A percentile compares a stretch with the other conserved stretches of the same genome.
Evolutionary conservation across 2,113 vertebrate species (phyloP).

Genomic region (Dromiciops gliroides): DNA sequence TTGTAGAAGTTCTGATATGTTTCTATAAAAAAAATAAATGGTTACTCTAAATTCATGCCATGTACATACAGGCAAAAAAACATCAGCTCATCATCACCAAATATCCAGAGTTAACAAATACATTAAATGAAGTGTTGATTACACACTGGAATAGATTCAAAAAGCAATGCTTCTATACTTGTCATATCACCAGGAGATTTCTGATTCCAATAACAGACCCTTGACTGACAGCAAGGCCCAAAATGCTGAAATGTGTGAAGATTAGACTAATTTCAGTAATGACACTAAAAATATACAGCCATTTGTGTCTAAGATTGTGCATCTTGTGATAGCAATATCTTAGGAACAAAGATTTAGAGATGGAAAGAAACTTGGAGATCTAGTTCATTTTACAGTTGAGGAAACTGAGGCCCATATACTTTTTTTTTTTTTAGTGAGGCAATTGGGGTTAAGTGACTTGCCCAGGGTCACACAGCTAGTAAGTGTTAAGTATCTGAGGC

Average conservation of each 20-base stretch:
- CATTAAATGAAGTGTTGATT: neutral
- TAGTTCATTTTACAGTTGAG: neutral
- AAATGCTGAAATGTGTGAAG: neutral
- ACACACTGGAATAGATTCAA: neutral
- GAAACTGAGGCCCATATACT: neutral
- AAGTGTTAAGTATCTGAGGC: too few species aligned
- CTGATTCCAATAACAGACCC: neutral
- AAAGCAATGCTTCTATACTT: neutral
- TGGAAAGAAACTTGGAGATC: neutral
- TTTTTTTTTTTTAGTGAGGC: too few species aligned
- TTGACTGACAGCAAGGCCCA: neutral
- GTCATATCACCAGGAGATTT: rapidly evolving
- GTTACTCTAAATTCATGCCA: neutral
- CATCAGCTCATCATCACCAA: constrained; percentile 7
- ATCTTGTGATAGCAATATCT: neutral
- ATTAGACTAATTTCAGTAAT: neutral
- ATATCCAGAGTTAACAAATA: neutral
- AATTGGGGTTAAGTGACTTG: too few species aligned
- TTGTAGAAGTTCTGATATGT: neutral
- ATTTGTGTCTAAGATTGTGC: neutral
- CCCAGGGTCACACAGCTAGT: too few species aligned
- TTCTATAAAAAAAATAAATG: neutral
- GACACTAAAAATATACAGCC: neutral
- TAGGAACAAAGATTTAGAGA: neutral
- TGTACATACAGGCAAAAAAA: neutral